Evolutionary conservation across 2,113 vertebrate species (phyloP), one percentile per base, ranked within the genome.

Genomic region (Leuciscus idus): DNA sequence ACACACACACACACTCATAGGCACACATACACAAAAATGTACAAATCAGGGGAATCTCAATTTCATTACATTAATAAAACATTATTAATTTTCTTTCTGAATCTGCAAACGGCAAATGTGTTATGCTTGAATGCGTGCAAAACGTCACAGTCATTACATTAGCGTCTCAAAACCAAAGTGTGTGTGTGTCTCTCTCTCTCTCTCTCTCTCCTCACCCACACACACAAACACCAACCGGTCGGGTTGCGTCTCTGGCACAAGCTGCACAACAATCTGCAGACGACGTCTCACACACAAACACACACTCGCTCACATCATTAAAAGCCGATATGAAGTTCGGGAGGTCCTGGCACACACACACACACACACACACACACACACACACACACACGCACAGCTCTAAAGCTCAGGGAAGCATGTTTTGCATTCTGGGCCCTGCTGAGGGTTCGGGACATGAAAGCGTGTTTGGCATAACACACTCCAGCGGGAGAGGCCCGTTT

Each of bases 401-500:
- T 9, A 43, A 43, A 83, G 74, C 83, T 84, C 89, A 72, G 52
- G 79, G 86, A 87, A 75, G 74, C 87, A 74, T 88, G 91, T 90
- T 91, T 87, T 89, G 86, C 83, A 86, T 91, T 90, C 85, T 87
- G 87, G 88, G 87, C 88, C 81, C 75, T 68, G 81, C 62, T 57
- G 61, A 78, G 85, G 88, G 89, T 55, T 74, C 83, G 70, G 86
- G 68, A 89, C 87, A 86, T 91, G 86, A 91, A 90, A 88, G 90
- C 76, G 50, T 77, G 85, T 92, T 92, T 90, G 90, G 90, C 88
- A 87, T 88, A 88, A 83, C 74, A 86, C 89, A 79, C 68, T 92
- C 88, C 88, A 86, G 84, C 89, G 85, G 90, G 89, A 91, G 82
- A 74, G 83, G 55, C 83, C 80, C 86, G 87, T 92, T 92, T 91